Base-by-base conservation (phyloP, 2,113 vertebrate genomes). In the Phyllostomus hastatus region DNA sequence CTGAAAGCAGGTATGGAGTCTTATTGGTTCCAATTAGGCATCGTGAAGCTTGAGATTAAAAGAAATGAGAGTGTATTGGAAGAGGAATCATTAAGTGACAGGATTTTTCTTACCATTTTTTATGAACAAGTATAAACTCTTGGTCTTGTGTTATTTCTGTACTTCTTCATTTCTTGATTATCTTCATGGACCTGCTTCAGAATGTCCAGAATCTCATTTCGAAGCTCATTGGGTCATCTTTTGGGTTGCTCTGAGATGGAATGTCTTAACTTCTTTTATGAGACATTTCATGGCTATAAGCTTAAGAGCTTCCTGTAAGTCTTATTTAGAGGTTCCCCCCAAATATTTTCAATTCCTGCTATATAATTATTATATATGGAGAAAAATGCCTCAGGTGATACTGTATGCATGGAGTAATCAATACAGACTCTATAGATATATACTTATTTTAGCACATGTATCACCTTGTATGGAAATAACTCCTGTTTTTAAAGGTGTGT, bases 11-110 rank as follows among this genome's bases (percentile, higher is more conserved):
- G 78, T 96, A 96, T 0, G 0, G 76, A 95, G 38, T n/a, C 86
- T 97, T 97, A 97, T 95, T 97, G 91, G 72, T 72, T 98, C 87
- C 87, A 94, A 91, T 98, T 97, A 97, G 67, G 83, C 94, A 90
- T 97, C 57, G 1, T 92, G 70, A 95, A 95, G 35, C 97, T 98
- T 90, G 43, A 76, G 64, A 50, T 67, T 95, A 93, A 80, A 33
- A 70, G 95, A 88, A 91, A 90, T 17, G 79, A 87, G 91, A 85
- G 26, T 80, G 61, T 69, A 67, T 69, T 97, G 67, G 43, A n/a
- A 96, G 61, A 95, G 33, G 80, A 85, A 81, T 91, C 64, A 24
- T 94, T 95, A 75, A 73, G 52, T 95, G 95, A 95, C 88, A 73
- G 61, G 95, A 46, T 85, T 88, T 35, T 94, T 97, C 35, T 96